Evolutionary conservation across 2,797 vertebrate species (phyloP).

Genomic region (Euthynnus affinis): DNA sequence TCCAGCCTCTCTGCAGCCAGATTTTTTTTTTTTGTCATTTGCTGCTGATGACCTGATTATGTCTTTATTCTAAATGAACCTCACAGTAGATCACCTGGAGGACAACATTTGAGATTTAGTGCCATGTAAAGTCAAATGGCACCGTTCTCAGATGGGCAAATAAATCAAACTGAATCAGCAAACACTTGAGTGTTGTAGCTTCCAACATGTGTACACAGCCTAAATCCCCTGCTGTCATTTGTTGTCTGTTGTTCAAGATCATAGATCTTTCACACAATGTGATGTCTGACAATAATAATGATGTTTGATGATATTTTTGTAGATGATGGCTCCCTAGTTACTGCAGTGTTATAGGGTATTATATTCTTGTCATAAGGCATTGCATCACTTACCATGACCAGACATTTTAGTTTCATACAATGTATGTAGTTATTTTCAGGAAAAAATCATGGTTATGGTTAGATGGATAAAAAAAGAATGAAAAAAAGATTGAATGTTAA

Average conservation of each 20-base stretch:
- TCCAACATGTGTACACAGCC: background rate
- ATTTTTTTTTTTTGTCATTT: slow-evolving; percentile 29
- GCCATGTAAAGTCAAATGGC: slow-evolving; percentile 56
- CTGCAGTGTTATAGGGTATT: background rate
- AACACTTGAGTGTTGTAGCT: background rate
- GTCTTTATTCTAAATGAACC: slow-evolving; percentile 56
- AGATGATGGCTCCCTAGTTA: background rate
- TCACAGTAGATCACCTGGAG: slow-evolving; percentile 54
- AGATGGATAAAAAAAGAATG: too few species aligned
- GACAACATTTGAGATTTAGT: slow-evolving; percentile 50
- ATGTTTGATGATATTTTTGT: background rate
- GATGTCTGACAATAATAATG: background rate
- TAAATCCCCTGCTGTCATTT: slow-evolving; percentile 14
- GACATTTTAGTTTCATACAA: background rate
- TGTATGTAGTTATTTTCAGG: background rate
- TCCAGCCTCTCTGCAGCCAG: slow-evolving; percentile 11
- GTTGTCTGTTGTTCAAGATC: slow-evolving; percentile 13
- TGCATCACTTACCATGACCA: background rate
- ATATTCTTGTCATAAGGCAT: background rate
- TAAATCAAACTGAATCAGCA: slow-evolving; percentile 45
- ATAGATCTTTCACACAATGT: background rate
- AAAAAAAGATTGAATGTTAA: too few species aligned
- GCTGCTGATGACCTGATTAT: slow-evolving; percentile 47
- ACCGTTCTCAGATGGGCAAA: slow-evolving; percentile 16
- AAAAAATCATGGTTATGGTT: background rate